A percentile compares a stretch with the other conserved stretches of the same genome.
phyloP scores from a whole-genome alignment of 35 echinoderm and acorn worm genomes.

The Amphiura filiformis region DNA sequence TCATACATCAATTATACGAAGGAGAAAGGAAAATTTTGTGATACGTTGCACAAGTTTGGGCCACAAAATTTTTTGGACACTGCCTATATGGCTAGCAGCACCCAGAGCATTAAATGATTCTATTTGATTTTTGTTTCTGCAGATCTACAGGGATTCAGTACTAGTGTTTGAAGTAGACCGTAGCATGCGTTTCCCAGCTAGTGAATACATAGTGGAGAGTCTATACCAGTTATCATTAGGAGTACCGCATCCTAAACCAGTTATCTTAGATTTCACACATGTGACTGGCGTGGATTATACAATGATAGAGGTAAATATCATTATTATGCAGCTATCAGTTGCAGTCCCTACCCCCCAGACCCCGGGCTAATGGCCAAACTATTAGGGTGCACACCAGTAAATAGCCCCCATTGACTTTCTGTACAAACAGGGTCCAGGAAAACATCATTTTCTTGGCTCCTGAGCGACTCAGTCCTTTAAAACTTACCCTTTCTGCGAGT shows the following conservation, averaged over 20 bases:
- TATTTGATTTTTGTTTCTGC: too few species aligned
- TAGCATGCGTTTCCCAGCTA: constrained; percentile 56
- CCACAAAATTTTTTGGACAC: too few species aligned
- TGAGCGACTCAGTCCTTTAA: neutral
- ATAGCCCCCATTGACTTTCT: neutral
- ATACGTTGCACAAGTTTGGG: too few species aligned
- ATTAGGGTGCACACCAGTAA: neutral
- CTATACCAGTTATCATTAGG: constrained; percentile 33
- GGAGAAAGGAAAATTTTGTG: too few species aligned
- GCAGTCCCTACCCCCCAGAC: neutral
- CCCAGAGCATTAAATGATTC: too few species aligned
- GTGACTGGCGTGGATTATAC: constrained; percentile 72
- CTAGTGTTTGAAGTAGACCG: constrained; percentile 49
- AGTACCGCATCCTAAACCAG: constrained; percentile 34
- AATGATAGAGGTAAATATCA: constrained; percentile 55
- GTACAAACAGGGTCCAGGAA: too few species aligned
- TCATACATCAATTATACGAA: too few species aligned
- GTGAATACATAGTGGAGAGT: constrained; percentile 56
- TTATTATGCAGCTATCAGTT: neutral
- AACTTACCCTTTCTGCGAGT: neutral
- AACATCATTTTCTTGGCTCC: neutral
- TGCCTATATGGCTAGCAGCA: too few species aligned
- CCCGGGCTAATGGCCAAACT: neutral
- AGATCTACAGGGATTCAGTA: constrained; percentile 12
- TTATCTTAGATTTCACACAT: constrained; percentile 67